phyloP scores from a whole-genome alignment of 2,113 vertebrate genomes.

The Notarius quadriscutis region DNA sequence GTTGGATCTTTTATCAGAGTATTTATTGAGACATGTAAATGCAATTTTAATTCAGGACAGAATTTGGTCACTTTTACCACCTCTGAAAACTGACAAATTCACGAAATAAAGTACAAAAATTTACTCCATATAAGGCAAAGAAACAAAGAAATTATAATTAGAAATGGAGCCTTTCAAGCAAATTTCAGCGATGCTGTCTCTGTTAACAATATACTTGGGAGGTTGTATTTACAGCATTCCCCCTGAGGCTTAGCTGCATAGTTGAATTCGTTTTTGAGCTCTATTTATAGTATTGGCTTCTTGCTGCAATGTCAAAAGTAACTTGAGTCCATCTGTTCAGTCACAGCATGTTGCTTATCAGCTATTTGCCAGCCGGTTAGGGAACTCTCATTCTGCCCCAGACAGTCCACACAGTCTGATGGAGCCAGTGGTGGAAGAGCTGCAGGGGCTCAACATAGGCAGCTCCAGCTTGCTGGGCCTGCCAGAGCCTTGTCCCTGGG shows the following conservation, averaged over 20 bases:
- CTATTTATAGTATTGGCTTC: constrained; percentile 93
- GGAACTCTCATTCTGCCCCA: constrained; percentile 70
- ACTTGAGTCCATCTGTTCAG: constrained; percentile 89
- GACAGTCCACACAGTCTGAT: constrained; percentile 79
- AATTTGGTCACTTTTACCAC: background rate
- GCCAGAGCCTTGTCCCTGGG: constrained; percentile 52
- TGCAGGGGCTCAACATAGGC: constrained; percentile 66
- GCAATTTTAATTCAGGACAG: background rate
- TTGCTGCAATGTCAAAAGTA: constrained; percentile 93
- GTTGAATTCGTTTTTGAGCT: constrained; percentile 71
- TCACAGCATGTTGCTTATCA: constrained; percentile 85
- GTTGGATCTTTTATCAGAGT: background rate
- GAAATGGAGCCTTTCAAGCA: background rate
- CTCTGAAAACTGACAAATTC: background rate
- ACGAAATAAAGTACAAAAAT: background rate
- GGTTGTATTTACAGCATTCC: constrained; percentile 61
- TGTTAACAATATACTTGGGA: constrained; percentile 31
- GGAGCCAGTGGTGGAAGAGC: constrained; percentile 80
- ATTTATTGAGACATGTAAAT: background rate
- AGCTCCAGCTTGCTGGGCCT: constrained; percentile 54
- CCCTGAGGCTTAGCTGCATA: constrained; percentile 75
- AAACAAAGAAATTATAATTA: background rate
- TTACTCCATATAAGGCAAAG: background rate
- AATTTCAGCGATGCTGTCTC: background rate
- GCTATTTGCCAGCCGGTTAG: constrained; percentile 67